phyloP scores from a whole-genome alignment of 2,113 vertebrate genomes.

The Rhea pennata region DNA sequence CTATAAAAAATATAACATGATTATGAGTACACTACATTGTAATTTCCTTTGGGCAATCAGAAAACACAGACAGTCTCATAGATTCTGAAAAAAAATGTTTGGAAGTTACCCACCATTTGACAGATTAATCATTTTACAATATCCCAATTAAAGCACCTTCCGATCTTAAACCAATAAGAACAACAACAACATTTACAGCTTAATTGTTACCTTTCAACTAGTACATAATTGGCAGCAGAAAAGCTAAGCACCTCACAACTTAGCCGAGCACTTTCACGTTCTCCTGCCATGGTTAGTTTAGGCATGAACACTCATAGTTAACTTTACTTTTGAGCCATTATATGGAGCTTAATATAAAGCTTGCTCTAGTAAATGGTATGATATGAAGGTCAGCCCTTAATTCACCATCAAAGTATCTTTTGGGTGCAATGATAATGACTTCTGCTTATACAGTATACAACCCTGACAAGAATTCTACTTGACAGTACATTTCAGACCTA shows the following conservation, averaged over 20 bases:
- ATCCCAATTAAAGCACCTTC: constrained; percentile 8
- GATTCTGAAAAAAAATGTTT: neutral
- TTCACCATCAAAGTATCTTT: constrained; percentile 55
- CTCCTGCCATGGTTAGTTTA: neutral
- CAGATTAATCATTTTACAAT: neutral
- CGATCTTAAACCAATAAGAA: neutral
- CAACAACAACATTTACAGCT: neutral
- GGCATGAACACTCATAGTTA: constrained; percentile 30
- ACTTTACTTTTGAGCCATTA: constrained; percentile 36
- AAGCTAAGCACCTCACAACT: constrained; percentile 21
- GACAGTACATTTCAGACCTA: constrained; percentile 36
- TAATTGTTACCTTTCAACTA: neutral
- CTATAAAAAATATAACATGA: constrained; percentile 54
- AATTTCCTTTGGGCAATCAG: constrained; percentile 45
- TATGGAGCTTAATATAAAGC: constrained; percentile 26
- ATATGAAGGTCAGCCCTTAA: constrained; percentile 55
- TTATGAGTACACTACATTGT: constrained; percentile 7
- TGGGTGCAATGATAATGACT: constrained; percentile 42
- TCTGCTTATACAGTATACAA: constrained; percentile 14
- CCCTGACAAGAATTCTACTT: constrained; percentile 39
- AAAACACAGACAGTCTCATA: neutral
- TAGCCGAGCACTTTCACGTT: neutral
- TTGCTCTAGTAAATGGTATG: constrained; percentile 39
- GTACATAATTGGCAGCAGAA: constrained; percentile 12
- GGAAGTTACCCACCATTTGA: constrained; percentile 16